Conservation (phyloP, 2,113 vertebrate genomes). For the Pedionomus torquatus region DNA sequence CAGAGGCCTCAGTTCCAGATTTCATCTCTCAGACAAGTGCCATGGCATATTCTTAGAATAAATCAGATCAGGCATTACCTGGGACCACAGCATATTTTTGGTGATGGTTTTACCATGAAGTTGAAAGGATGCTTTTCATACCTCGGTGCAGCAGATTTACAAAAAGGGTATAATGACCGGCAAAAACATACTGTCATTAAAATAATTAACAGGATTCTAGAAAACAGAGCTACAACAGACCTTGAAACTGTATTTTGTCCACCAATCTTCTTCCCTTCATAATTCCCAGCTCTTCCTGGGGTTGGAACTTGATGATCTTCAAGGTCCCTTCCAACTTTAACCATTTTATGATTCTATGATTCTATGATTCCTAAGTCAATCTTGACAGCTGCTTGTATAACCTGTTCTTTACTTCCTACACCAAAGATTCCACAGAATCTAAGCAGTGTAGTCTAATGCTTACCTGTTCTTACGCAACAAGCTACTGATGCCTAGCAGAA, state of each 20-base stretch:
- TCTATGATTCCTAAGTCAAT: background rate
- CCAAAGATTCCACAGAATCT: background rate
- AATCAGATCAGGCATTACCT: background rate
- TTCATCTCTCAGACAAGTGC: background rate
- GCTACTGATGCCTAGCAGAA: background rate
- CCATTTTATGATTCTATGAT: no score
- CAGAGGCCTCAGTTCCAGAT: background rate
- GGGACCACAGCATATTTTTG: background rate
- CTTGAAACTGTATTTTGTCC: background rate
- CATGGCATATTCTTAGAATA: background rate
- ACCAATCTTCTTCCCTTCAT: background rate
- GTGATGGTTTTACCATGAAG: background rate
- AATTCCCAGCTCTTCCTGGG: background rate
- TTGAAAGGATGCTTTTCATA: background rate
- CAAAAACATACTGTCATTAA: background rate
- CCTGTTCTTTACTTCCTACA: background rate
- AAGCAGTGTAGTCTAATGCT: background rate
- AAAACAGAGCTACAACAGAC: background rate
- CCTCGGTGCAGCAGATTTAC: background rate
- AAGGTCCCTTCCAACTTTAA: no score
- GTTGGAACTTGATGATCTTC: no score
- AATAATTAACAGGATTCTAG: background rate
- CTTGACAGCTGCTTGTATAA: background rate
- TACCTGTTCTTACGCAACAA: background rate
- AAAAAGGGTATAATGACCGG: background rate